Percentiles rank a stretch among this genome's conserved stretches.
Evolutionary conservation across 2,113 vertebrate genomes (phyloP).

Genomic region (Sylvietta virens): DNA sequence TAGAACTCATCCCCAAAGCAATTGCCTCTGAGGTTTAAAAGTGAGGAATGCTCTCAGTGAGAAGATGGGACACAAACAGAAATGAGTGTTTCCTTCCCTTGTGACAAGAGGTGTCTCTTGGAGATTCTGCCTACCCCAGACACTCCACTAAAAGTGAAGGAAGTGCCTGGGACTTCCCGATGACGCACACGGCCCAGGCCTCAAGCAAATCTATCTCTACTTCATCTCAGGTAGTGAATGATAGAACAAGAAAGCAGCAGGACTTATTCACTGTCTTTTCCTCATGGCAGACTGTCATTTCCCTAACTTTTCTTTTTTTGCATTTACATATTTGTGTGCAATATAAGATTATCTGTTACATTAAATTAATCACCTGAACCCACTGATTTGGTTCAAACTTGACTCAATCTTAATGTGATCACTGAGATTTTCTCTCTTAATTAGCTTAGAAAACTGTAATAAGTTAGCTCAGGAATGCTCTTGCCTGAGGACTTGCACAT

Average conservation of each 20-base stretch:
- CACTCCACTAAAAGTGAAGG: background rate
- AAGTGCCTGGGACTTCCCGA: background rate
- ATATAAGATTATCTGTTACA: background rate
- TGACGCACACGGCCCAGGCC: accelerated
- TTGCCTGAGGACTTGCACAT: background rate
- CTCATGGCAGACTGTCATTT: background rate
- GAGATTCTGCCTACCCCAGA: background rate
- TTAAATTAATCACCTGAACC: background rate
- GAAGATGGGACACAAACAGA: background rate
- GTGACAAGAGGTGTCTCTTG: background rate
- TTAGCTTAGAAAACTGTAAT: background rate
- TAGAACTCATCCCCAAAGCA: background rate
- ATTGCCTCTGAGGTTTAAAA: background rate
- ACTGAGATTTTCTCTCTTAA: background rate
- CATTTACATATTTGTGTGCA: background rate
- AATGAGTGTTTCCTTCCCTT: accelerated
- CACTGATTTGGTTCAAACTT: background rate
- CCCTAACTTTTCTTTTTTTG: background rate
- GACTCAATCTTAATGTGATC: background rate
- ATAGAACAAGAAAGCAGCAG: background rate
- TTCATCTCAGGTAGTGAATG: background rate
- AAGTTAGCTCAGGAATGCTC: background rate
- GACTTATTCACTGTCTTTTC: background rate
- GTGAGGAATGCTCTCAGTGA: background rate
- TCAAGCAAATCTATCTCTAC: background rate